Evolutionary conservation across 2,888 invertebrate species (phyloP).

Genomic region (Saturnia japonica): DNA sequence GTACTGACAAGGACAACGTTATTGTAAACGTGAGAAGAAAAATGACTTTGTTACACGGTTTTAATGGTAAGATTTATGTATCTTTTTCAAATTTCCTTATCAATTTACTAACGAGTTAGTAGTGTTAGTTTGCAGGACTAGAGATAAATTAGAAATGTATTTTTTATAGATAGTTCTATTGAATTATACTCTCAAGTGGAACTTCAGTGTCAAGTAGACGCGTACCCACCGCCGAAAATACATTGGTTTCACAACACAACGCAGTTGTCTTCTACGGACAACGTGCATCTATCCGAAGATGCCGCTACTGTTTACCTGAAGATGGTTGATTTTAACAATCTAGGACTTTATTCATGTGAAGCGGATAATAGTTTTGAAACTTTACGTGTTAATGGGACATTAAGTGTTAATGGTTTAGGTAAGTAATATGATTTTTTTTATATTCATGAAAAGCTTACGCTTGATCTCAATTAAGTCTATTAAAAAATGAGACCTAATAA

Average conservation of each 20-base stretch:
- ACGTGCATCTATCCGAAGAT: slow-evolving; percentile 45
- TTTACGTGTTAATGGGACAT: slow-evolving; percentile 46
- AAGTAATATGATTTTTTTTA: slow-evolving; percentile 36
- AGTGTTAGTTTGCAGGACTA: too few species aligned
- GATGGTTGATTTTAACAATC: slow-evolving; percentile 53
- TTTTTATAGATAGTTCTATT: slow-evolving; percentile 58
- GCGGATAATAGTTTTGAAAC: slow-evolving; percentile 74
- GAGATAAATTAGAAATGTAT: too few species aligned
- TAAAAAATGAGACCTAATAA: too few species aligned
- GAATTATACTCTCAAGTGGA: slow-evolving; percentile 56
- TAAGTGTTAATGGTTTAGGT: slow-evolving; percentile 63
- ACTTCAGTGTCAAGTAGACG: slow-evolving; percentile 51
- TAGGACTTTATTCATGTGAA: slow-evolving; percentile 78
- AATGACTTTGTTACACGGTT: slow-evolving; percentile 52
- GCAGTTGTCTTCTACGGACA: slow-evolving; percentile 33
- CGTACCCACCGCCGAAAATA: slow-evolving; percentile 45
- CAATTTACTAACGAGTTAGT: too few species aligned
- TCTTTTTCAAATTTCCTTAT: too few species aligned
- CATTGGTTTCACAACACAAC: slow-evolving; percentile 66
- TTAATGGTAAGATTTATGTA: slow-evolving; percentile 46
- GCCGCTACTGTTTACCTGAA: slow-evolving; percentile 47
- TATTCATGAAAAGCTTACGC: too few species aligned
- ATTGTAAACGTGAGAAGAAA: slow-evolving; percentile 48
- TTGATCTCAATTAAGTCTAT: too few species aligned
- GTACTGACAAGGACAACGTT: slow-evolving; percentile 55